Base-by-base conservation (phyloP, 2,113 vertebrate genomes). In the Progne subis region DNA sequence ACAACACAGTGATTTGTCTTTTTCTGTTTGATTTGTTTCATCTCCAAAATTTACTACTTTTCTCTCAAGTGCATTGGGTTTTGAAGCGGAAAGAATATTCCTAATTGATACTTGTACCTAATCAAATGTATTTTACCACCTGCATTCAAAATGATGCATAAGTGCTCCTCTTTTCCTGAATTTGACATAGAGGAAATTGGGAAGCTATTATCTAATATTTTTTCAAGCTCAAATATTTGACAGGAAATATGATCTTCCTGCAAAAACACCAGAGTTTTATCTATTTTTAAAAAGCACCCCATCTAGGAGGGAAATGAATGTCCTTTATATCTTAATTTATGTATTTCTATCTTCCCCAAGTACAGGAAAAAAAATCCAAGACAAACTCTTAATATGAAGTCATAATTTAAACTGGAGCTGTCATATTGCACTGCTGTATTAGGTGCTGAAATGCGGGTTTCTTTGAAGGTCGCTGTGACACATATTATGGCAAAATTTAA, bases 101-200 rank as follows among this genome's bases (percentile, higher is more conserved):
- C 16, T 88, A 92, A 94, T 81, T 86, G 64, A 83, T 67, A 68
- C 28, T 68, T 68, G 26, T 52, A 86, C 43, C 57, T 87, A 79
- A 92, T 90, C 67, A 88, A 76, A 92, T 55, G 24, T 39, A 44
- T 82, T 91, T 89, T 89, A 82, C 71, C 77, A 94, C 91, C 86
- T 95, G 63, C 80, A 88, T 96, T 78, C 84, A 84, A 88, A n/a
- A 84, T 69, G 21, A 80, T 82, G 60, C 29, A 6, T 84, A 89
- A 91, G 34, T 92, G 43, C 46, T 95, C 68, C 19, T 88, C 53
- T 92, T 93, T n/a, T 92, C 88, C 96, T 92, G 86, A 86, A 88
- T 92, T 53, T 88, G 65, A 86, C 71, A 75, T 14, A 55, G 64
- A 94, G 76, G 94, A 96, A 94, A 94, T 89, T 78, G 52, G 82